Conservation (phyloP, 2,797 vertebrate species). For the Antennarius maculatus region DNA sequence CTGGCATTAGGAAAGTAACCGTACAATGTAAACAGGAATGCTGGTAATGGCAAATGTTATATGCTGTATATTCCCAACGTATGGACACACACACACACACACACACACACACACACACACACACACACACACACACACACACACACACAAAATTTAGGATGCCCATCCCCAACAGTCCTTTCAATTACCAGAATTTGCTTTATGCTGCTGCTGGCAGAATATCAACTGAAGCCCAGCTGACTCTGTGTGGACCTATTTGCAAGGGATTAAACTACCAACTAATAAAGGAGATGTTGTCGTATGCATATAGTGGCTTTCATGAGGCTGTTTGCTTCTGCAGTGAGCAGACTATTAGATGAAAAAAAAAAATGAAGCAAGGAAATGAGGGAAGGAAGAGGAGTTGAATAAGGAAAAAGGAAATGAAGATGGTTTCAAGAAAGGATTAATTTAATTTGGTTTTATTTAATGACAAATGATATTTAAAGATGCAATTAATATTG, state of each 20-base stretch:
- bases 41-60: constrained; percentile 22
- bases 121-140: constrained; percentile 37
- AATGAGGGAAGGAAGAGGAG: background rate
- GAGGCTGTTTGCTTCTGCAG: constrained; percentile 55
- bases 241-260: constrained; percentile 61
- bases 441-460: too few relatives aligned
- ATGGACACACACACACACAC: too few relatives aligned
- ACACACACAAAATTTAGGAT: constrained; percentile 41
- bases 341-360: constrained; percentile 45
- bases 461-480: too few relatives aligned
- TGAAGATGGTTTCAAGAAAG: background rate
- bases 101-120: too few relatives aligned
- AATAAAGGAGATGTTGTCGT: constrained; percentile 68
- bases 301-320: constrained; percentile 64
- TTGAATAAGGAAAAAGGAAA: background rate
- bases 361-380: constrained; percentile 2
- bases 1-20: constrained; percentile 24
- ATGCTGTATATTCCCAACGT: constrained; percentile 41
- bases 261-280: constrained; percentile 67
- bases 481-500: background rate
- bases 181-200: constrained; percentile 75
- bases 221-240: constrained; percentile 48
- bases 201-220: constrained; percentile 60
- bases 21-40: constrained; percentile 22
- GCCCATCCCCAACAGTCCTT: constrained; percentile 43